Evolutionary conservation across 1,140 invertebrate species (phyloP), one percentile per base, ranked within the genome.

Genomic region (Acarapis woodi): DNA sequence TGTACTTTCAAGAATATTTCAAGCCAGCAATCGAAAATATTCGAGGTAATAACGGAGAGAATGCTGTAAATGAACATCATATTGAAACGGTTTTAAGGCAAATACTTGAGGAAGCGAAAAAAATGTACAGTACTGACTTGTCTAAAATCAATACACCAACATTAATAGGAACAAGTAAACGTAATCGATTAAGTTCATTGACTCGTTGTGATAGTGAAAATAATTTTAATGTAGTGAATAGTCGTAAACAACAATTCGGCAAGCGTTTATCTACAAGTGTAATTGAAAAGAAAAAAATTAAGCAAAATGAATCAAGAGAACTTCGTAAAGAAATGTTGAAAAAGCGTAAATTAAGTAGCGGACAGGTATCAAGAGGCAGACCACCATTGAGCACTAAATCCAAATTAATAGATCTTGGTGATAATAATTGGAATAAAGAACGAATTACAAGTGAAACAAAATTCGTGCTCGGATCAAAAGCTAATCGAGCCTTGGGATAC

Each of bases 1-100:
- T 46, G 33, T 50, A 50, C 36, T 29, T 46, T 15, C 41, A 58
- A 48, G 52, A 50, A 44, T 61, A 50, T 42, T 74, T 78, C 54
- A 65, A 69, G 44, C 70, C 71, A 41, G 73, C 70, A 25, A 64
- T 76, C n/a, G 64, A 67, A 39, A 78, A 78, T 50, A 72, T 77
- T 35, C 61, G 63, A 46, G 56, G 61, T 39, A 77, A 77, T 56
- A 60, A 73, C 46, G 72, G 71, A 19, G 62, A 65, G 15, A 64
- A 68, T 44, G 65, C 69, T 21, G 67, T 76, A 0, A 66, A 61
- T 46, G 70, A 75, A 53, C 71, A 76, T 47, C 68, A 73, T 52
- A 59, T 76, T 41, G 58, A 64, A 42, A 64, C 66, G 41, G 66
- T 76, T 1, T 74, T 71, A 49, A 58, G 67, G 42, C 65, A 71